Evolutionary conservation across 2,888 invertebrate species (phyloP).

Genomic region (Apotomis betuletana): DNA sequence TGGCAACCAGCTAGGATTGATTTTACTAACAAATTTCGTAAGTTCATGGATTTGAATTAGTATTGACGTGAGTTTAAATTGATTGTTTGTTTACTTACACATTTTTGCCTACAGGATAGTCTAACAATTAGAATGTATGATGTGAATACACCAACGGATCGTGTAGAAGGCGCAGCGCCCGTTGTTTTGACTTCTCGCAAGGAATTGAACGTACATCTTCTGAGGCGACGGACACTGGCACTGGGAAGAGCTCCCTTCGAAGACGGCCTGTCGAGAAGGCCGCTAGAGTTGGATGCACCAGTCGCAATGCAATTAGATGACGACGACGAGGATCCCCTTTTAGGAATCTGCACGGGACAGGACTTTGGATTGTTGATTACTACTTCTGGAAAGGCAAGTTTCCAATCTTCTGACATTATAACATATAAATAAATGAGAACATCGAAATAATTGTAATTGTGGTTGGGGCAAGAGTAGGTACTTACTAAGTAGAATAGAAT

Average conservation of each 20-base stretch:
- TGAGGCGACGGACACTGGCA: slow-evolving; percentile 69
- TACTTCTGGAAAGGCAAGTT: slow-evolving; percentile 89
- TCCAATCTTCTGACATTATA: not conserved
- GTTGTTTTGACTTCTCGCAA: slow-evolving; percentile 60
- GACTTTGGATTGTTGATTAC: slow-evolving; percentile 95
- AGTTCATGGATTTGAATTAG: slow-evolving; percentile 45
- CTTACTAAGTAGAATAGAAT: too few species aligned
- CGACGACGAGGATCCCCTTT: slow-evolving; percentile 90
- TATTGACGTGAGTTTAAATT: not conserved
- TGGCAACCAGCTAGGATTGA: slow-evolving; percentile 79
- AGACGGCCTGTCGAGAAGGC: slow-evolving; percentile 61
- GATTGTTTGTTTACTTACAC: not conserved
- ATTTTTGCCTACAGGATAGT: slow-evolving; percentile 63
- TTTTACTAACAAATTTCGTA: slow-evolving; percentile 74
- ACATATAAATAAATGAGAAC: too few species aligned
- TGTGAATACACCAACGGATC: slow-evolving; percentile 56
- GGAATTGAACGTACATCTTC: slow-evolving; percentile 68
- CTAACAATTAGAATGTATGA: slow-evolving; percentile 72
- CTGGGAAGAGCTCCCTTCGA: slow-evolving; percentile 74
- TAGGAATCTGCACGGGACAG: slow-evolving; percentile 91
- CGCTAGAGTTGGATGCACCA: slow-evolving; percentile 75
- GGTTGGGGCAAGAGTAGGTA: too few species aligned
- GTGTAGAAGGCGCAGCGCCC: slow-evolving; percentile 52
- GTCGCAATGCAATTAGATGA: slow-evolving; percentile 83
- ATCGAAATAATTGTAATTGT: too few species aligned